Conservation (phyloP, 2,797 vertebrate genomes). For the Petrocephalus schoutedeni region DNA sequence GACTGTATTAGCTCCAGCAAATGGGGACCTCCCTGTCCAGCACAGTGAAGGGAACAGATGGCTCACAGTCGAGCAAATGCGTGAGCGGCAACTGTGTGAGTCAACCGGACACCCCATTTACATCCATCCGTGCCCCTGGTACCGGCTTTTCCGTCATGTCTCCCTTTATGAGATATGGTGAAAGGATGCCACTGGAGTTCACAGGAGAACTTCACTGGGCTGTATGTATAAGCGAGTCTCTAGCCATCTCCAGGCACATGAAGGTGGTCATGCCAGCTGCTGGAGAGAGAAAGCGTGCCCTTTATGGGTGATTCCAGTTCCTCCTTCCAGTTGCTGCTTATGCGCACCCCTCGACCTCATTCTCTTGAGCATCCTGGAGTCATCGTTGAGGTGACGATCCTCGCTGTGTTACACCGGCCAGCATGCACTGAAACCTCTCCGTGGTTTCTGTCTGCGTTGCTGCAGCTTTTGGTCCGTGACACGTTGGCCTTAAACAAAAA, state of each 20-base stretch:
- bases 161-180: neutral
- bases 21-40: neutral
- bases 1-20: neutral
- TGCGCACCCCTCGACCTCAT: neutral
- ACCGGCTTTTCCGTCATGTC: neutral
- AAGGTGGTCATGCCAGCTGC: neutral
- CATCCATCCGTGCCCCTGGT: neutral
- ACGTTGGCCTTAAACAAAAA: neutral
- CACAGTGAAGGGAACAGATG: slow-evolving; percentile 29
- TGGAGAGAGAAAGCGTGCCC: neutral
- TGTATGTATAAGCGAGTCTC: neutral
- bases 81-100: neutral
- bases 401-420: neutral
- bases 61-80: slow-evolving; percentile 17
- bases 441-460: neutral
- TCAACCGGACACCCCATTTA: slow-evolving; percentile 3
- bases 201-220: neutral
- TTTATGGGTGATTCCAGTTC: neutral
- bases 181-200: neutral
- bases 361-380: neutral
- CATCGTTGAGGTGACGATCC: neutral
- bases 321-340: neutral
- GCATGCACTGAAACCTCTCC: neutral
- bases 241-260: neutral
- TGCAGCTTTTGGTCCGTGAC: neutral